Conservation (phyloP, 2,113 vertebrate species). For the Ibidorhyncha struthersii region DNA sequence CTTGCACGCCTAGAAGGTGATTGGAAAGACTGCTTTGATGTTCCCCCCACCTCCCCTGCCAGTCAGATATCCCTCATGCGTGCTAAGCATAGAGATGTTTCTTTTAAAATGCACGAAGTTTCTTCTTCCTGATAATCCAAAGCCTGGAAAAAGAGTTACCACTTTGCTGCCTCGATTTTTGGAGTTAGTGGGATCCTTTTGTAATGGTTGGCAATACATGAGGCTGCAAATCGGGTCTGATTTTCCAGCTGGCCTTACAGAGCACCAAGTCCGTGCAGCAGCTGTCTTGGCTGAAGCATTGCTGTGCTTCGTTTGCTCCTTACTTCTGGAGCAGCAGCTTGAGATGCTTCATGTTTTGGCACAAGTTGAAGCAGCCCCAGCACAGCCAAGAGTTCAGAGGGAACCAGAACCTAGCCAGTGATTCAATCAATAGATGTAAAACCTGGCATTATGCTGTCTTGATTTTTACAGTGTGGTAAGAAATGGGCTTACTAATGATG, state of each 20-base stretch:
- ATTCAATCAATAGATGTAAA: not conserved
- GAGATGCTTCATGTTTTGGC: not conserved
- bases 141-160: not conserved
- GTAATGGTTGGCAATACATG: not conserved
- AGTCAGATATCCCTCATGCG: not conserved
- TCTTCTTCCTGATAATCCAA: not conserved
- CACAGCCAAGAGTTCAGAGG: not conserved
- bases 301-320: not conserved
- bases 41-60: fast-evolving
- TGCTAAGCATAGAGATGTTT: not conserved
- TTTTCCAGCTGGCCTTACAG: not conserved
- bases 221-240: not conserved
- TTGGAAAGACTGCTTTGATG: not conserved
- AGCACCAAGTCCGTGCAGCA: not conserved
- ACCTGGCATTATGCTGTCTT: not conserved
- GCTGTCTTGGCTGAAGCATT: not conserved
- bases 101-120: not conserved
- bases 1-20: not conserved
- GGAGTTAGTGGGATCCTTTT: not conserved
- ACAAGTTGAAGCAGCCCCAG: not conserved
- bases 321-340: not conserved
- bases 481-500: not conserved
- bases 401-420: not conserved
- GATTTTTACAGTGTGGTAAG: not conserved
- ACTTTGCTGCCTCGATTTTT: not conserved